Evolutionary conservation across 2,113 vertebrate species (phyloP).

Genomic region (Columba janthina): DNA sequence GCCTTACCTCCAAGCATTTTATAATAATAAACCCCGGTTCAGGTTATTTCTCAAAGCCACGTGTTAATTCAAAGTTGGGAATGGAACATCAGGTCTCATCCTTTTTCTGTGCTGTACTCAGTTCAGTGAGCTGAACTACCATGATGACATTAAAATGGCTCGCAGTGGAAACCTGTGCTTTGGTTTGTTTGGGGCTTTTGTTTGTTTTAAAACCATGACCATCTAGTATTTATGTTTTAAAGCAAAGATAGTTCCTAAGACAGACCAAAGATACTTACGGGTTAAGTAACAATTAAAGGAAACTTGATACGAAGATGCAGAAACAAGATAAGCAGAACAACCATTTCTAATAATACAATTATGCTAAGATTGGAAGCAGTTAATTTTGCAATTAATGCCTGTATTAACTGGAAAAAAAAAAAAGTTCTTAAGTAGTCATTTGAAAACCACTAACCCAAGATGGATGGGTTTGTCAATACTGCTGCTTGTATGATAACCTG

Average conservation of each 20-base stretch:
- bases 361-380: not conserved
- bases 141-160: not conserved
- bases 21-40: accelerated
- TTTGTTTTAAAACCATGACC: not conserved
- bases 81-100: not conserved
- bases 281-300: not conserved
- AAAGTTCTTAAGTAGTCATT: not conserved
- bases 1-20: not conserved
- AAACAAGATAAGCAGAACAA: not conserved
- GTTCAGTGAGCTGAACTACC: not conserved
- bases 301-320: not conserved
- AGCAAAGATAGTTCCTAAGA: not conserved
- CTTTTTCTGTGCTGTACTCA: not conserved
- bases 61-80: accelerated
- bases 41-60: not conserved
- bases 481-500: not conserved
- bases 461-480: not conserved
- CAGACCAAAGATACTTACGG: not conserved
- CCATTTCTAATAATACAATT: not conserved
- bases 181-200: not conserved
- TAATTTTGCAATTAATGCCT: not conserved
- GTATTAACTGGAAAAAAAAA: not conserved
- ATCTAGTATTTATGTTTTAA: not conserved
- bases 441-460: not conserved
- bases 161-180: not conserved